Conservation (phyloP, 2,888 invertebrate genomes). For the Xestia ashworthii region DNA sequence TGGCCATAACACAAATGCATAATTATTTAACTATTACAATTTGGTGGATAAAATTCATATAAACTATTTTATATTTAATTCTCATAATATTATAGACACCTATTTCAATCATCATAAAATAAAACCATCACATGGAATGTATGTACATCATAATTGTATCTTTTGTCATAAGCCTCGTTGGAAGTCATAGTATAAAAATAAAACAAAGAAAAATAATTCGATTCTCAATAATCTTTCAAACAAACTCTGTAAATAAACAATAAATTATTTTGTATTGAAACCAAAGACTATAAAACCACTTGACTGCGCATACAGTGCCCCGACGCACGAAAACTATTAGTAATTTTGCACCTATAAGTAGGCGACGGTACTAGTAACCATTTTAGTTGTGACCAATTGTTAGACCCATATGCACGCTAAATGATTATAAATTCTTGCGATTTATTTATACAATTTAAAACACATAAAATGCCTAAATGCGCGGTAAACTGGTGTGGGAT, state of each 20-base stretch:
- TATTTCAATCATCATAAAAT: conserved; percentile 33
- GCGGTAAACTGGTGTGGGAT: too few relatives aligned
- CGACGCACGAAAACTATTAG: too few relatives aligned
- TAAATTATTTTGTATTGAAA: background rate
- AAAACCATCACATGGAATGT: conserved; percentile 62
- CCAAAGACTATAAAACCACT: too few relatives aligned
- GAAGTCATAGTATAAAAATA: conserved; percentile 34
- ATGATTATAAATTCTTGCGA: too few relatives aligned
- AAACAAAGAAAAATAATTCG: background rate
- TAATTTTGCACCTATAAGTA: too few relatives aligned
- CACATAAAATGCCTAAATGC: too few relatives aligned
- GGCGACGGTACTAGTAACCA: too few relatives aligned
- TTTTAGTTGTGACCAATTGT: too few relatives aligned
- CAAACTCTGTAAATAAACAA: background rate
- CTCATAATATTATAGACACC: conserved; percentile 26
- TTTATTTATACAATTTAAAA: too few relatives aligned
- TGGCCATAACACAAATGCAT: conserved; percentile 33
- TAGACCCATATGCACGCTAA: too few relatives aligned
- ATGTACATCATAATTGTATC: conserved; percentile 57
- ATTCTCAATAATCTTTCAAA: conserved; percentile 2
- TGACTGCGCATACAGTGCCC: too few relatives aligned
- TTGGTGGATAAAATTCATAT: conserved; percentile 46
- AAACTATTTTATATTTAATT: conserved; percentile 44
- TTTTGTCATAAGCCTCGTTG: conserved; percentile 61
- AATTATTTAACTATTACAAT: conserved; percentile 32